Evolutionary conservation across 2,113 vertebrate genomes (phyloP), one percentile per base, ranked within the genome.

Genomic region (Camelus dromedarius): DNA sequence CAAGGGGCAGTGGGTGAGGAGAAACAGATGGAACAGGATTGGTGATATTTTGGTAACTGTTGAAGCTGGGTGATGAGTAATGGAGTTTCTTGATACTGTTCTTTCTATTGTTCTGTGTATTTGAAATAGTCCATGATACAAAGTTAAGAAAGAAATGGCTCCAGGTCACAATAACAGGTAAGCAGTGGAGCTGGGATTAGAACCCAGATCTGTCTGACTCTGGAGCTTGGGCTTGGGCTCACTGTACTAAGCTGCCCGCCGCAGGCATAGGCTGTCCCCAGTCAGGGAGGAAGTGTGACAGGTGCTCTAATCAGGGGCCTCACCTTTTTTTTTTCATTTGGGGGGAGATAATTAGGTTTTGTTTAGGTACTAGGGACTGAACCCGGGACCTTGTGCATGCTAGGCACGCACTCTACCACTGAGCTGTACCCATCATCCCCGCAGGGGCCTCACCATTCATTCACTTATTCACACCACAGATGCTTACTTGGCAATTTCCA

Each of bases 261-360:
- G 19, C 2, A 0, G 46, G 19, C 2, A 16, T 1, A 1, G 15
- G 72, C 5, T 9, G 30, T 73, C 38, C 48, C 19, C n/a, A 18
- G 12, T 0, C 5, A 54, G 2, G 54, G 48, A 35, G 35, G 91
- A 5, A 7, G 13, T 0, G 20, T 20, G 48, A 42, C 50, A 26
- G 30, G n/a, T 26, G 22, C 77, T 56, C 8, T 14, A 16, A 10
- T 54, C 70, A 30, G 22, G 30, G 58, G 26, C 48, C 10, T 46
- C 26, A 46, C 10, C 69, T 19, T 7, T 76, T 42, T 42, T 42
- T 42, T 42, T 42, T 42, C 38, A 42, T 42, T 42, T 42, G 38
- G 38, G 38, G 38, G 38, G 38, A 42, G 38, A 42, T 42, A 42
- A 42, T 42, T 42, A 42, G 38, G 38, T 42, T 42, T 42, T 42